Percentiles rank a stretch among this genome's conserved stretches.
These are phyloP conservation scores for Paratilapia polleni DNA, from an alignment of 2,113 vertebrate genomes.

Conservation along the genomic window DNA sequence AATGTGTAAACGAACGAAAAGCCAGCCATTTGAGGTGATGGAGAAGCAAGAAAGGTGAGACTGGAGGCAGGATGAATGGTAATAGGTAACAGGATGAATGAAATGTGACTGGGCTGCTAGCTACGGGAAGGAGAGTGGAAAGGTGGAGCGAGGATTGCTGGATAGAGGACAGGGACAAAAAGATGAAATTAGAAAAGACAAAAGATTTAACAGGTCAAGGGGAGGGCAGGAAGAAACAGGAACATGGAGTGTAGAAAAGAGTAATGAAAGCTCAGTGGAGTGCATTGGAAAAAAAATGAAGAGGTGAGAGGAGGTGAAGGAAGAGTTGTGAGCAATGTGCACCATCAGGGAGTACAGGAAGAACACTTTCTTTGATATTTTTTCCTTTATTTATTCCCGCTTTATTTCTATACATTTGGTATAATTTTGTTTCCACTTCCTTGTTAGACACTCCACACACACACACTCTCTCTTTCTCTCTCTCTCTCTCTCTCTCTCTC, in stretches of 20 bases:
- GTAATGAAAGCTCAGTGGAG: background rate
- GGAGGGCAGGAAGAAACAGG: background rate
- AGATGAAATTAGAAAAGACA: background rate
- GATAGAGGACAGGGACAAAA: background rate
- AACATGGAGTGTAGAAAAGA: background rate
- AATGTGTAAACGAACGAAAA: background rate
- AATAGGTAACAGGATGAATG: conserved; percentile 2
- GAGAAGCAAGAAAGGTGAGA: conserved; percentile 28
- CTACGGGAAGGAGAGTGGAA: background rate
- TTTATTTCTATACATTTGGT: background rate
- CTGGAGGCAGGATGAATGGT: conserved; percentile 10
- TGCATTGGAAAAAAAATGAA: background rate
- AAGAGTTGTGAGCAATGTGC: background rate
- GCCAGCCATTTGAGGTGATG: background rate
- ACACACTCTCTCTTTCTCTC: no score
- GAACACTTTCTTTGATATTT: background rate
- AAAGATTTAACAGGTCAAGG: conserved; percentile 14
- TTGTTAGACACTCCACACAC: background rate
- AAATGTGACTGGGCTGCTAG: background rate
- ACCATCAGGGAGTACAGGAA: background rate
- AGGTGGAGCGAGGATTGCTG: background rate
- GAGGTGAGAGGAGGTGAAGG: background rate
- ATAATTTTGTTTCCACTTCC: background rate
- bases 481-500: no score
- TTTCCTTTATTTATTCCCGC: no score